phyloP scores from a whole-genome alignment of 2,888 invertebrate genomes.

The Leptothorax acervorum region DNA sequence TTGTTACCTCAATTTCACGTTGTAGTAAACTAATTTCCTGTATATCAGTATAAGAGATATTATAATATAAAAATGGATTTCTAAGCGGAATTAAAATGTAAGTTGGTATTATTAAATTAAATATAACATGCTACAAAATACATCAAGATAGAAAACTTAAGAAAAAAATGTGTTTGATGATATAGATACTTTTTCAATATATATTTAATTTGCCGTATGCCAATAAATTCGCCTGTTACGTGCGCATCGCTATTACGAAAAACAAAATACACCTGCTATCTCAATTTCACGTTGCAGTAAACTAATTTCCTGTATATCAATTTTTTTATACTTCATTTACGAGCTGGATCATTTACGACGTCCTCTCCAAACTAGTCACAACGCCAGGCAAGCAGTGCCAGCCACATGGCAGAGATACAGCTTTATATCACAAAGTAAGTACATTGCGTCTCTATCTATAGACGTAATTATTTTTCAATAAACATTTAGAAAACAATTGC shows the following conservation, averaged over 20 bases:
- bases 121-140: not conserved
- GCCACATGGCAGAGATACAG: slow-evolving; percentile 90
- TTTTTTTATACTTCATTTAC: no score
- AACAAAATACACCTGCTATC: no score
- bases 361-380: slow-evolving; percentile 86
- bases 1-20: not conserved
- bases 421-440: slow-evolving; percentile 92
- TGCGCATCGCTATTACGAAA: no score
- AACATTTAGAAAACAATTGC: not conserved
- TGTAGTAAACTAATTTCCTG: not conserved
- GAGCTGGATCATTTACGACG: slow-evolving; percentile 84
- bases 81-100: not conserved
- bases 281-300: no score
- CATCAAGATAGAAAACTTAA: not conserved
- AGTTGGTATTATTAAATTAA: not conserved
- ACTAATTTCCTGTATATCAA: no score
- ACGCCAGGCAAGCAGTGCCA: slow-evolving; percentile 89
- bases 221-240: no score
- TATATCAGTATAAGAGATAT: not conserved
- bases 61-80: not conserved
- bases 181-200: not conserved
- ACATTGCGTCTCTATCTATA: slow-evolving; percentile 73
- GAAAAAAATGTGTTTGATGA: not conserved
- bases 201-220: no score
- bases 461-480: not conserved